Conservation (phyloP, 2,113 vertebrate species). For the Halcyon malimbica region DNA sequence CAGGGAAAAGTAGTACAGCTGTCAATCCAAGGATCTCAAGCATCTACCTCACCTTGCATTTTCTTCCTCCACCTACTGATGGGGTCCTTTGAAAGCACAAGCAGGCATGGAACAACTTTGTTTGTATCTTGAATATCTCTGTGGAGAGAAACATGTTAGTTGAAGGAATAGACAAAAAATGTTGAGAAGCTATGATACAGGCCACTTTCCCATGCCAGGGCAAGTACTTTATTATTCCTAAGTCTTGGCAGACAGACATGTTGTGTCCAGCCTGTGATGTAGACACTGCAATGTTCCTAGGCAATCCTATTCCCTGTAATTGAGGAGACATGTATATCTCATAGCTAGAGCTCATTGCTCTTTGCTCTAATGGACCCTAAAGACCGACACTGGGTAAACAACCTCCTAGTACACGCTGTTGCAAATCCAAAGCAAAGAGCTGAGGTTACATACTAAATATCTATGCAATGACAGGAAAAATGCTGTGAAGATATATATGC, state of each 20-base stretch:
- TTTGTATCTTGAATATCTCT: background rate
- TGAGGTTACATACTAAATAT: background rate
- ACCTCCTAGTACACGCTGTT: background rate
- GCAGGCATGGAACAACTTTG: background rate
- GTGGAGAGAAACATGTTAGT: background rate
- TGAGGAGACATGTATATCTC: background rate
- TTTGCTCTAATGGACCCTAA: background rate
- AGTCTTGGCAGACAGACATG: accelerated
- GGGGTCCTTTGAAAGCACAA: background rate
- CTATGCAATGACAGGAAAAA: background rate
- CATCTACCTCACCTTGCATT: background rate
- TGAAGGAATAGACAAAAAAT: background rate
- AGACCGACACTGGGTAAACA: background rate
- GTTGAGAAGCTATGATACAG: background rate
- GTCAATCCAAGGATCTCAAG: background rate
- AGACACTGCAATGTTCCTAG: background rate
- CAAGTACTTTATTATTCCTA: background rate
- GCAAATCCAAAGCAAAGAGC: background rate
- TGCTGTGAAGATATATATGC: background rate
- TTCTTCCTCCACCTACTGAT: background rate
- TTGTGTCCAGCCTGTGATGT: background rate
- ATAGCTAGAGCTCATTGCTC: background rate
- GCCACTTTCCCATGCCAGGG: background rate
- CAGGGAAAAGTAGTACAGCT: background rate
- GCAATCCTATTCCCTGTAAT: background rate